Conservation (phyloP, 1,140 invertebrate genomes). For the Tetragonula clypearis region DNA sequence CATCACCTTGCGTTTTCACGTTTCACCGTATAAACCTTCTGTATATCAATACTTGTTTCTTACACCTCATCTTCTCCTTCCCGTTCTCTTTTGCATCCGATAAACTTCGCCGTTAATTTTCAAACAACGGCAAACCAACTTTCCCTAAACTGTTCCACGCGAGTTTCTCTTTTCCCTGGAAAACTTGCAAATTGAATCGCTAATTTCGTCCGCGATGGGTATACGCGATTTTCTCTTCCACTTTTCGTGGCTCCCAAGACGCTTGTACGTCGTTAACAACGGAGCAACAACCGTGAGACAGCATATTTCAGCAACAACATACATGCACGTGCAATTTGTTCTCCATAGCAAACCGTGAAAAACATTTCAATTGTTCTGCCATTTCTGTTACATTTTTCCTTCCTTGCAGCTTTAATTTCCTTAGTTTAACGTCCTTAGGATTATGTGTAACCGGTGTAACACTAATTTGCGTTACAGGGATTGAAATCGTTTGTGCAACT, state of each 20-base stretch:
- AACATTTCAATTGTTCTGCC: background rate
- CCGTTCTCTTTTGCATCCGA: background rate
- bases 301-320: background rate
- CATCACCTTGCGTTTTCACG: rapidly evolving
- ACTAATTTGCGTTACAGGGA: too few relatives aligned
- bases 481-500: too few relatives aligned
- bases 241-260: background rate
- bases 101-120: conserved; percentile 2
- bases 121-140: conserved; percentile 9
- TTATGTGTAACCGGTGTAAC: too few relatives aligned
- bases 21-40: background rate
- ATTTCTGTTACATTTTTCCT: too few relatives aligned
- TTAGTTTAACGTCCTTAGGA: too few relatives aligned
- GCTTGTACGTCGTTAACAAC: background rate
- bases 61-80: background rate
- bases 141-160: conserved; percentile 21
- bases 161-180: conserved; percentile 9
- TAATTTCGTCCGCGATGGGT: conserved; percentile 4
- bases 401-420: background rate
- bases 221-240: conserved; percentile 1
- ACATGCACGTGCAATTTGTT: background rate
- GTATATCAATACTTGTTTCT: background rate
- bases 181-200: conserved; percentile 15
- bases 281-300: background rate
- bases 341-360: background rate